Base-by-base conservation (phyloP, 2,888 invertebrate genomes). In the Drosophila picticornis region DNA sequence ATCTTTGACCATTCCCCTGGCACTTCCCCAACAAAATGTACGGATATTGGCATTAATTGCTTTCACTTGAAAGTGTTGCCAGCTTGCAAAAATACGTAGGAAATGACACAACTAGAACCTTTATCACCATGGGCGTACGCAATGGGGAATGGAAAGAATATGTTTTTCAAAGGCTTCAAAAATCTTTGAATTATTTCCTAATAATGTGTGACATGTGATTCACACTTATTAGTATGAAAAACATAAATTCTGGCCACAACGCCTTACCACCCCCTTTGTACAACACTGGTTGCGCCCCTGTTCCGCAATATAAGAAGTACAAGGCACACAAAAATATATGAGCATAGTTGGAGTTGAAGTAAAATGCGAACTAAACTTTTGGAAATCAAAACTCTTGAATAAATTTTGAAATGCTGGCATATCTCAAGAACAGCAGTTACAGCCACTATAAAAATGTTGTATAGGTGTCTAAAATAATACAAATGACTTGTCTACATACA, bases 1-100 rank as follows among this genome's bases (percentile, higher is more conserved):
- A 68, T 68, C 67, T 57, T 67, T 38, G 48, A 67, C 53, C 38
- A 34, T 29, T 57, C 34, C 19, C 29, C 13, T 68, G 68, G 68
- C 68, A 67, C 11, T 16, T 25, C 34, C 34, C 67, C 68, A 68
- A 67, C n/a, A 51, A 51, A 51, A 25, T 56, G 36, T 36, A 38
- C n/a, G 34, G 19, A 9, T 29, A n/a, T 29, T 56, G 56, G 40
- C 29, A 46, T 32, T 31, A 50, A 36, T 43, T 51, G 43, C 50
- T 68, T 40, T 51, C 25, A 34, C 16, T 34, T 13, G n/a, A 19
- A 32, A 22, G 22, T 56, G 48, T 9, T 40, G 38, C 34, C 22
- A 27, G 29, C 2, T 31, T 36, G 11, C 16, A 34, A 62, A 56
- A 38, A 11, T 36, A 0, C 19, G 2, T 40, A n/a, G 19, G 10